These are phyloP conservation scores for Zaprionus gabonicus DNA, from an alignment of 1,140 invertebrate genomes.

Conservation along the genomic window DNA sequence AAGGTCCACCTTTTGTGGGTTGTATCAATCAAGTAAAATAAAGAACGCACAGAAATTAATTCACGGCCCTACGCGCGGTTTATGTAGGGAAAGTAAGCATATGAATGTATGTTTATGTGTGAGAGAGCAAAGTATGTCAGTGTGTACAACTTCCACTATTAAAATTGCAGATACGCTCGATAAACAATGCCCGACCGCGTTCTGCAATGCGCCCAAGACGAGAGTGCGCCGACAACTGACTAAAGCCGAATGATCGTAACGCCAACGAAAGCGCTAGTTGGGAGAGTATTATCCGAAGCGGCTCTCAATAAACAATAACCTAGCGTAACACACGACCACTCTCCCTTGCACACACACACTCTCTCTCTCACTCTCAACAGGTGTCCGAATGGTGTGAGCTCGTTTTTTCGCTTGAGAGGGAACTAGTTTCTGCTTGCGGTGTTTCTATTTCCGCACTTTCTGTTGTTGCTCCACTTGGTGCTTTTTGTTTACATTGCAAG, in stretches of 20 bases:
- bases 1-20: conserved; percentile 13
- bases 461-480: conserved; percentile 15
- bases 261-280: conserved; percentile 8
- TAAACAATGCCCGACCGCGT: conserved; percentile 13
- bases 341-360: background rate
- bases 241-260: conserved; percentile 35
- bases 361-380: conserved; percentile 19
- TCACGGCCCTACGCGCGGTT: conserved; percentile 29
- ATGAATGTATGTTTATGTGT: background rate
- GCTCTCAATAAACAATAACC: conserved; percentile 7
- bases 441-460: conserved; percentile 22
- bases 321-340: background rate
- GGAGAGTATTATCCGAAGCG: background rate
- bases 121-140: background rate
- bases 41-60: conserved; percentile 27
- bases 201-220: conserved; percentile 32
- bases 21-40: conserved; percentile 30
- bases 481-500: conserved; percentile 27
- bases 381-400: conserved; percentile 13
- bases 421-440: conserved; percentile 8
- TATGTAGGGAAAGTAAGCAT: conserved; percentile 30
- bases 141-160: conserved; percentile 13
- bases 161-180: conserved; percentile 18
- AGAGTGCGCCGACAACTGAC: conserved; percentile 58
- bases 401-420: background rate